Evolutionary conservation across 2,797 vertebrate species (phyloP), one percentile per base, ranked within the genome.

Genomic region (Calcarius lapponicus): DNA sequence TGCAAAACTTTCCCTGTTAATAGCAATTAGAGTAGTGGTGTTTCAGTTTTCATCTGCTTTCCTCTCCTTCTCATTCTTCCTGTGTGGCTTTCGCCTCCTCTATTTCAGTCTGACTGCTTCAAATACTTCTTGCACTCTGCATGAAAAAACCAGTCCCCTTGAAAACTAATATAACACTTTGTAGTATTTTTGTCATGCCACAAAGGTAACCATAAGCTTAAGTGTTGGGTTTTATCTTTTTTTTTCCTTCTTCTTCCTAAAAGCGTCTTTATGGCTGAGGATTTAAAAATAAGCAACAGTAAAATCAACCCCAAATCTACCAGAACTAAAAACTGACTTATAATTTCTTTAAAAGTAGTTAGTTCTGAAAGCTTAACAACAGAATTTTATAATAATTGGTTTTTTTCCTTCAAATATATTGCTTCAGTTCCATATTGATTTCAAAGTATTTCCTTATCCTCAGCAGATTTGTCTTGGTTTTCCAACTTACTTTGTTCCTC

Each of bases 21-120:
- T 26, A 87, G 82, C 38, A 54, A 19, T 88, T 80, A 53, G n/a
- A 65, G 54, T 25, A 58, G 42, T 61, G 34, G 2, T 73, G 28
- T 91, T 94, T 83, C 72, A 65, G 32, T 90, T 92, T 79, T 92
- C n/a, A 36, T 82, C 69, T 82, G 22, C 38, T 91, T 96, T 92
- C 34, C 61, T 88, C 78, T 53, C 15, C 38, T 61, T 81, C 64
- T 56, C 11, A 12, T 80, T 74, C 72, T 90, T 91, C 79, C 74
- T 78, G 29, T 66, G 64, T 95, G 57, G 34, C 60, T 91, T 92
- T 95, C 51, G 45, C 42, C 34, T 80, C 56, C 40, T 80, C 34
- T 88, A 9, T 86, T 91, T 88, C 64, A 90, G 38, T 80, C 34
- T 86, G 57, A 67, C 38, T 79, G 47, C 81, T 94, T 65, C 53